Base-by-base conservation (phyloP, 2,888 invertebrate genomes). In the Sesia bembeciformis region DNA sequence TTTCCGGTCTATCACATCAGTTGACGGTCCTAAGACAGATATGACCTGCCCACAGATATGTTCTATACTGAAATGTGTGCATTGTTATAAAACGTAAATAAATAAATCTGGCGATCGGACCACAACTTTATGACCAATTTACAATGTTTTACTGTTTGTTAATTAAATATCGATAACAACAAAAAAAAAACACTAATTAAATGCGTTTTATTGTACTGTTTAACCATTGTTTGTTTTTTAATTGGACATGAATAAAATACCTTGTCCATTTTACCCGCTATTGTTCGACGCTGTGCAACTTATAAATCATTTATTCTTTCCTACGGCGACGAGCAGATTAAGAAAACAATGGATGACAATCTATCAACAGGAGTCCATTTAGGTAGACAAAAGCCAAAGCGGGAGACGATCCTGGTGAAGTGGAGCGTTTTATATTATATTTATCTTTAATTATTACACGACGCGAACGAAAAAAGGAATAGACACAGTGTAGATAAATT, bases 371-470 rank as follows among this genome's bases (percentile, higher is more conserved):
- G 72, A 78, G 72, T 80, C 78, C 78, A 78, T 84, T 84, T 81
- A 76, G 62, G 69, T 71, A 83, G 82, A 87, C 81, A 84, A 87
- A 82, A 80, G 81, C 73, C 61, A 64, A 70, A 73, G 67, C 72
- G 73, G 66, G 73, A 73, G 70, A 73, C 67, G 74, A 75, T 74
- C 68, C 64, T 60, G 76, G 76, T 70, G 78, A 81, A 87, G 79
- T 81, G 84, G 68, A 84, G 74, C 84, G 77, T 81, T 87, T 85
- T 82, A 81, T 89, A 83, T 85, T 82, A 83, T 88, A 86, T 89
- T 88, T 88, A 88, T 85, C 84, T 89, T 89, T 88, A 87, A 88
- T 89, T 87, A 87, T 76, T 80, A 86, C 86, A 86, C 76, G 73
- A 70, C 58, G 69, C 58, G 56, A 66, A 70, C 72, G 56, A 38